Evolutionary conservation across 2,888 invertebrate species (phyloP), one percentile per base, ranked within the genome.

Genomic region (Microchrysa polita): DNA sequence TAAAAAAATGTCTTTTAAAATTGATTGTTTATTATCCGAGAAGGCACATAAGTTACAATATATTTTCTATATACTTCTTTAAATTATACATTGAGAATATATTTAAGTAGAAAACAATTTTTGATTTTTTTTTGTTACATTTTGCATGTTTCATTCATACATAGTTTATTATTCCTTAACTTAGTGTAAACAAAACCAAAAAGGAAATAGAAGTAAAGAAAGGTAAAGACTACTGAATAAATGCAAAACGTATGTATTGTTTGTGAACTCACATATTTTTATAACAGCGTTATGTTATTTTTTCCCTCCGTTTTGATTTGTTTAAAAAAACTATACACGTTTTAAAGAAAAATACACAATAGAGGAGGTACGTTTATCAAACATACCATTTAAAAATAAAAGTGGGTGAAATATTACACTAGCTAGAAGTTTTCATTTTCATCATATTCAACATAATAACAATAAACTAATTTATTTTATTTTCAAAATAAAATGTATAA

Each of bases 391-490:
- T 22, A 67, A 67, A 22, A 67, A 67, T n/a, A 67, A 63, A 42
- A 16, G 10, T 12, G 27, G 48, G 65, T 48, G 52, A 67, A 27
- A 42, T 67, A 48, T 67, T 48, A 48, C 22, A 48, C 23, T 67
- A 48, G 20, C 65, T 67, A 67, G 20, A 12, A 48, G 18, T 20
- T 65, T n/a, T n/a, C n/a, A n/a, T 34, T 34, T 34, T 34, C 7
- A 5, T 48, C 27, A 67, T 67, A 52, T 67, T 67, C 65, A 67
- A 67, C 65, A 67, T 67, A 48, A 67, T 67, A 67, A 67, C 65
- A 67, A 67, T 67, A 67, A 67, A 67, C 65, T 67, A 67, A 67
- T 67, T 65, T 67, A 67, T 67, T 67, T 67, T 67, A 67, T 67
- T 67, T 67, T 48, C 48, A 48, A 67, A 67, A 67, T 67, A 67